phyloP scores from a whole-genome alignment of 2,797 vertebrate species.

The Tarsius wallacei region DNA sequence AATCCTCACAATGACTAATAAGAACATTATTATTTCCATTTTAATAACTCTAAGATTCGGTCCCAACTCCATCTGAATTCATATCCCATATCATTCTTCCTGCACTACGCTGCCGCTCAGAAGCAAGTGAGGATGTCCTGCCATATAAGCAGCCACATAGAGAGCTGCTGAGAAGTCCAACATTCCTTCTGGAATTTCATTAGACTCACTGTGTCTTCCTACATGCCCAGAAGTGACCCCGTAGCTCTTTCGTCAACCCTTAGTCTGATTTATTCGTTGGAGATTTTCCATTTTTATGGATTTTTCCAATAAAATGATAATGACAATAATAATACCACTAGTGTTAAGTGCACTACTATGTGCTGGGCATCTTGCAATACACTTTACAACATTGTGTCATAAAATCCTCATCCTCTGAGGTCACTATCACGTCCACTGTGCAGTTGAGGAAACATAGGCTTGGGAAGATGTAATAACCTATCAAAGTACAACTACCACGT shows the following conservation, averaged over 20 bases:
- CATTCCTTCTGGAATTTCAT: not conserved
- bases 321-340: not conserved
- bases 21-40: not conserved
- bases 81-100: not conserved
- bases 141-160: not conserved
- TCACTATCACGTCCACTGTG: not conserved
- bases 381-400: not conserved
- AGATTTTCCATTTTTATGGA: conserved; percentile 16
- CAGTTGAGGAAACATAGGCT: not conserved
- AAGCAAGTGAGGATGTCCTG: not conserved
- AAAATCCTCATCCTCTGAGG: not conserved
- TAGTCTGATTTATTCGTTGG: not conserved
- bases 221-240: no score
- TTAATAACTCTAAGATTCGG: not conserved
- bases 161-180: not conserved
- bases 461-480: not conserved
- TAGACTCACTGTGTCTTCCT: not conserved
- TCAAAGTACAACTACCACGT: not conserved
- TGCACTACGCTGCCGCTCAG: not conserved
- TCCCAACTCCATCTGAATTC: not conserved
- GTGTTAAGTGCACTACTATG: not conserved
- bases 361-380: not conserved
- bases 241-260: not conserved
- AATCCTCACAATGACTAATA: not conserved
- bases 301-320: not conserved